phyloP scores from a whole-genome alignment of 2,888 invertebrate genomes.

The Chelonus formosanus region DNA sequence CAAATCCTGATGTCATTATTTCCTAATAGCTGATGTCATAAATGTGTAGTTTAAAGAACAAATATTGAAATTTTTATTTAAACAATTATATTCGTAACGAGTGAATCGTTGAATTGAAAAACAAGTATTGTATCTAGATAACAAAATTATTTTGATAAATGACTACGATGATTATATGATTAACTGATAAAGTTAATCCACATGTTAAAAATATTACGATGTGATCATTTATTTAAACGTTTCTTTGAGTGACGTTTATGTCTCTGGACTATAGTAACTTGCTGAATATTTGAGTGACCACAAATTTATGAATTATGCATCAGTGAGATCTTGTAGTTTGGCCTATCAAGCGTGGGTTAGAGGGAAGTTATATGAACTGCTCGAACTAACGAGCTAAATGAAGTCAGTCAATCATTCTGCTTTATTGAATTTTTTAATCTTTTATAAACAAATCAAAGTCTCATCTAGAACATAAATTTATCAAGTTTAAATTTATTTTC shows the following conservation, averaged over 20 bases:
- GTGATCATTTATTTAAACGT: background rate
- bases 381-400: constrained; percentile 12
- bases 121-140: background rate
- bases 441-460: no score
- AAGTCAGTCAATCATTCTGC: constrained; percentile 4
- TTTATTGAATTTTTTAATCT: background rate
- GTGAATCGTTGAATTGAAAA: background rate
- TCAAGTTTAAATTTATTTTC: no score
- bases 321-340: constrained; percentile 5
- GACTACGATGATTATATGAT: constrained; percentile 5
- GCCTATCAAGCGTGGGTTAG: constrained; percentile 18
- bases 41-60: background rate
- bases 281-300: constrained; percentile 17
- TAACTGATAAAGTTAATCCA: constrained; percentile 4
- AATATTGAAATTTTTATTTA: background rate
- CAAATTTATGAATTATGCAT: constrained; percentile 27
- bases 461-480: no score
- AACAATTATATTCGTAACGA: background rate
- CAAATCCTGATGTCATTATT: constrained; percentile 1
- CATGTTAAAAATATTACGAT: background rate
- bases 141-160: background rate
- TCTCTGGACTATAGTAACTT: background rate
- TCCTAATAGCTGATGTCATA: constrained; percentile 12
- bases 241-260: no score
- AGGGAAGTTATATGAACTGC: background rate